A percentile compares a stretch with the other conserved stretches of the same genome.
Conservation (phyloP, 2,113 vertebrate species). For the Phylloscopus trochilus region DNA sequence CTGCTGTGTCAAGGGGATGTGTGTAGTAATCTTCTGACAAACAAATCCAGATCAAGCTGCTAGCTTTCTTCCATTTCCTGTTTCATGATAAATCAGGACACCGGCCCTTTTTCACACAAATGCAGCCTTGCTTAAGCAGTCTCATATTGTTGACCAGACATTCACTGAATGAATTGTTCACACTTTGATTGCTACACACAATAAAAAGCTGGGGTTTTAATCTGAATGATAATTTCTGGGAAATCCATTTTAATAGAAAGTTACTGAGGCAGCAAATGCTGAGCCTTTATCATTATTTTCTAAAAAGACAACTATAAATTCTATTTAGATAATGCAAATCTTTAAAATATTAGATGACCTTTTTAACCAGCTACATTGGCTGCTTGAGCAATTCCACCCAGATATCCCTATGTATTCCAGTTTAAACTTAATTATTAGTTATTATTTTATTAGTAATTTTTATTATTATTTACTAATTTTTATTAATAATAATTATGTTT, state of each 20-base stretch:
- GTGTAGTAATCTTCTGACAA: slow-evolving; percentile 24
- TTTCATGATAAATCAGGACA: slow-evolving; percentile 21
- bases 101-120: neutral
- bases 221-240: slow-evolving; percentile 72
- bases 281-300: slow-evolving; percentile 28
- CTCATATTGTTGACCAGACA: slow-evolving; percentile 30
- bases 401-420: neutral
- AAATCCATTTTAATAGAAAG: slow-evolving; percentile 67
- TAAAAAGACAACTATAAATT: slow-evolving; percentile 6
- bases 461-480: neutral
- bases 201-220: slow-evolving; percentile 54
- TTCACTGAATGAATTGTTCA: slow-evolving; percentile 59
- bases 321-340: slow-evolving; percentile 10
- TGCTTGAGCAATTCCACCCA: neutral
- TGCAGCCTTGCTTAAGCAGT: neutral
- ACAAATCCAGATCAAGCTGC: slow-evolving; percentile 36
- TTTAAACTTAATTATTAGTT: neutral
- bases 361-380: neutral
- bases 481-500: neutral
- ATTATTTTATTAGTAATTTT: neutral
- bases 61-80: slow-evolving; percentile 39
- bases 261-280: slow-evolving; percentile 49
- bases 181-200: slow-evolving; percentile 67
- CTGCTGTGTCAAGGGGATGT: neutral
- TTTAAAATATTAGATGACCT: slow-evolving; percentile 1